Percentiles rank a stretch among this genome's conserved stretches.
phyloP scores from a whole-genome alignment of 2,888 invertebrate species.

The Melolontha melolontha region DNA sequence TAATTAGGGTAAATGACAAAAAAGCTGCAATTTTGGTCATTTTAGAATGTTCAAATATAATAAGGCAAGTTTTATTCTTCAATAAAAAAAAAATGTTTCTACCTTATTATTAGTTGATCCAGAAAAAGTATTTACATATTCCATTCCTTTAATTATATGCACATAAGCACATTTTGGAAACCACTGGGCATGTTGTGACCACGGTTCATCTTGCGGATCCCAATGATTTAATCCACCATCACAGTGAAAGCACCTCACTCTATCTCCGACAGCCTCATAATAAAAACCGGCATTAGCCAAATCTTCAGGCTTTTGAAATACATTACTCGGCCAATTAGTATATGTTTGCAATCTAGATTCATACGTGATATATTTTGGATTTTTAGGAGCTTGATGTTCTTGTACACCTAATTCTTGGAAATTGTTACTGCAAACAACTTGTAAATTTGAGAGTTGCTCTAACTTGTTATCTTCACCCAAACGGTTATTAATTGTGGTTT shows the following conservation, averaged over 20 bases:
- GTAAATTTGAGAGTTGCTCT: conserved; percentile 30
- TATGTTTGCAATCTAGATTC: conserved; percentile 80
- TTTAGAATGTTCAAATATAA: too few species aligned
- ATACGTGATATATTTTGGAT: conserved; percentile 76
- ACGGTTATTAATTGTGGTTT: conserved; percentile 63
- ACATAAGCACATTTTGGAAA: conserved; percentile 91
- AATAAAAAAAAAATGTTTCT: neutral
- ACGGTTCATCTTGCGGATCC: conserved; percentile 91
- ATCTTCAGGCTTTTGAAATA: conserved; percentile 80
- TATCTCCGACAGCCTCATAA: conserved; percentile 80
- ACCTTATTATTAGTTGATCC: conserved; percentile 56
- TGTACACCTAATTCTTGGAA: conserved; percentile 73
- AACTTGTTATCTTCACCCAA: conserved; percentile 52
- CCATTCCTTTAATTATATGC: conserved; percentile 81
- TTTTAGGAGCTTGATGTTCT: conserved; percentile 72
- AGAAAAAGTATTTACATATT: conserved; percentile 74
- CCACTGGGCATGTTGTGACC: conserved; percentile 95
- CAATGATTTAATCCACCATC: conserved; percentile 92
- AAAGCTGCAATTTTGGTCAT: too few species aligned
- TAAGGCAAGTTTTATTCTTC: too few species aligned
- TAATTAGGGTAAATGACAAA: too few species aligned
- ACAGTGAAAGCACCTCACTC: conserved; percentile 94
- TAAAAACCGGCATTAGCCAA: conserved; percentile 92
- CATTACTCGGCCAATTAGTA: conserved; percentile 79
- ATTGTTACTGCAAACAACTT: conserved; percentile 57